A percentile compares a stretch with the other conserved stretches of the same genome.
These are phyloP conservation scores for Tortrix viridana DNA, from an alignment of 2,888 invertebrate species.

Conservation along the genomic window DNA sequence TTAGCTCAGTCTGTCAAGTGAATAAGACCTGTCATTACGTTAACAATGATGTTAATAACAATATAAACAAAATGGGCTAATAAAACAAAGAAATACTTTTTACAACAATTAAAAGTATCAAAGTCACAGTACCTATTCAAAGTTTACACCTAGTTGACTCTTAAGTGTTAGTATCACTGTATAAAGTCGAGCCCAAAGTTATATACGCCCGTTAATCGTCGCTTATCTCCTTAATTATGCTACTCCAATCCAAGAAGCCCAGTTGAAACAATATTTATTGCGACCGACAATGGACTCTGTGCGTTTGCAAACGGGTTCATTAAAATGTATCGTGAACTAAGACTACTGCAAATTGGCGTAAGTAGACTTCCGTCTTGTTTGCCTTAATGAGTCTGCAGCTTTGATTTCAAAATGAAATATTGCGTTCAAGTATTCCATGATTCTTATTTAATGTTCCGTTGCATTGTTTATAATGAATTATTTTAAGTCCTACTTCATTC, in stretches of 20 bases:
- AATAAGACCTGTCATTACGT: no score
- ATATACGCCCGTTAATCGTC: conserved; percentile 29
- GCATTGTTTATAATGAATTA: no score
- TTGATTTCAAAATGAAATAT: conserved; percentile 27
- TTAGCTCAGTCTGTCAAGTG: no score
- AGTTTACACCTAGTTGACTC: conserved; percentile 17
- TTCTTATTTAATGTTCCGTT: conserved; percentile 1
- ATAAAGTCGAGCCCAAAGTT: conserved; percentile 30
- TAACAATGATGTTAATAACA: no score
- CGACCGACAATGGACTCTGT: conserved; percentile 49
- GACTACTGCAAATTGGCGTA: conserved; percentile 37
- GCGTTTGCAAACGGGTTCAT: conserved; percentile 55
- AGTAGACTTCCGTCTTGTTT: conserved; percentile 34
- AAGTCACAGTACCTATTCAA: no score
- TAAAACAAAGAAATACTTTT: no score
- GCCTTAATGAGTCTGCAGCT: conserved; percentile 31
- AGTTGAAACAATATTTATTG: conserved; percentile 50
- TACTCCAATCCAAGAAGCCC: conserved; percentile 43
- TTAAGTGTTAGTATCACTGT: conserved; percentile 24
- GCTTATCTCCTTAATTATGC: conserved; percentile 36
- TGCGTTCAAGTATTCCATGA: conserved; percentile 13
- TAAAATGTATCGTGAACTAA: conserved; percentile 46
- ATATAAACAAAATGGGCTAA: no score
- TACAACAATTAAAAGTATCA: no score
- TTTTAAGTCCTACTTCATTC: no score